Evolutionary conservation across 1,140 invertebrate species (phyloP), one percentile per base, ranked within the genome.

Genomic region (Pygmarrhopalites habei): DNA sequence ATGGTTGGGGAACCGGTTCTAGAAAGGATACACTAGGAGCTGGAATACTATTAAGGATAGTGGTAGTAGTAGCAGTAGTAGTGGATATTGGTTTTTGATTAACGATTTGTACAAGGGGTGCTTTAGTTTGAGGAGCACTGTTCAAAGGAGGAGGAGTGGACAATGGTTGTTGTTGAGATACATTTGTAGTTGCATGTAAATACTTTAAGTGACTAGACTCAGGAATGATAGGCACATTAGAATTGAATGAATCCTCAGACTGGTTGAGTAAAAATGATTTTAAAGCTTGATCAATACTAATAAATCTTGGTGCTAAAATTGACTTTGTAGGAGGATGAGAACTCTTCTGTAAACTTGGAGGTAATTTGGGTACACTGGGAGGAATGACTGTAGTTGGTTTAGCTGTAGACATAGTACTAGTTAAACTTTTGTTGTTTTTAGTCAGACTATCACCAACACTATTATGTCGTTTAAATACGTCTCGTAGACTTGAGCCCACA

Each of bases 401-500:
- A n/a, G 5, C 7, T 47, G 44, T 25, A 10, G 4, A 7, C 19
- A 19, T 10, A 5, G 44, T 47, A 19, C 4, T 47, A 25, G 5
- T 47, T 25, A 47, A 47, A 25, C 7, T 4, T 5, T 4, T 25
- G 19, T 19, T 47, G 4, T 4, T 7, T 47, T 47, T 52, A 23
- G 49, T 25, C n/a, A 52, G 23, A 19, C 46, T 49, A 19, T 49
- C 46, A 23, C 46, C 46, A 19, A n/a, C 51, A 55, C 26, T 55
- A 32, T 14, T 55, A n/a, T n/a, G n/a, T 19, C 53, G 26, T 41
- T 56, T 35, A 41, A 56, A 56, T 12, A 56, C 53, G 7, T 56
- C 30, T 19, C 26, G 32, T 44, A 64, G 49, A 29, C n/a, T 62
- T 44, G 2, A 10, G 19, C 64, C 62, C 23, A 70, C 53, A 23